Base-by-base conservation (phyloP, 2,888 invertebrate species). In the Hipparchia semele region DNA sequence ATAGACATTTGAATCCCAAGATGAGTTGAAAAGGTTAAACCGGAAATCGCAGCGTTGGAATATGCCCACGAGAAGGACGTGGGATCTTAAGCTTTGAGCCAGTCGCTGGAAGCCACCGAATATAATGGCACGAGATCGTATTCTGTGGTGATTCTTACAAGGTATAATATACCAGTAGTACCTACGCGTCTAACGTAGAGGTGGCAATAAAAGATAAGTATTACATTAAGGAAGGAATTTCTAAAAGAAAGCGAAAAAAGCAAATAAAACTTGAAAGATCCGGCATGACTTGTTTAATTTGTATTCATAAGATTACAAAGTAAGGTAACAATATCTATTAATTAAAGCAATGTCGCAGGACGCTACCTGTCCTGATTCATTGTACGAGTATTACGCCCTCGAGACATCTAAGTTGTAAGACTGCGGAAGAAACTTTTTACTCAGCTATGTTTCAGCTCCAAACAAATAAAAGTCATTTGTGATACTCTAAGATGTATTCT, bases 351-450 rank as follows among this genome's bases (percentile, higher is more conserved):
- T 23, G 51, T 9, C 51, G 8, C 51, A 64, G 51, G n/a, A 6
- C 51, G 64, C 10, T 64, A 64, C 64, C 64, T 64, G 64, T 64
- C 51, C 33, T 51, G 64, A 64, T 64, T 64, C 64, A 23, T 64
- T 64, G 51, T 33, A 23, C 23, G 23, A 23, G 23, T 23, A 64
- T 33, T 23, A 23, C 12, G 23, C 64, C 64, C 64, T 64, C 64
- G 64, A 64, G 64, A 51, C 64, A 51, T 33, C 6, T 23, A 51
- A 64, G 64, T 6, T 0, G 51, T 51, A 49, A 49, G 10, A 51
- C 13, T 6, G 51, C 78, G 78, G 81, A 64, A 64, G n/a, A 33
- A 64, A 23, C 23, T 51, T 64, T 64, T 51, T 64, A 23, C 51
- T 51, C 9, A 23, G 51, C 23, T 7, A 8, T 23, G 23, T 51